A percentile compares a stretch with the other conserved stretches of the same genome.
Evolutionary conservation across 2,888 invertebrate genomes (phyloP).

Genomic region (Tuta absoluta): DNA sequence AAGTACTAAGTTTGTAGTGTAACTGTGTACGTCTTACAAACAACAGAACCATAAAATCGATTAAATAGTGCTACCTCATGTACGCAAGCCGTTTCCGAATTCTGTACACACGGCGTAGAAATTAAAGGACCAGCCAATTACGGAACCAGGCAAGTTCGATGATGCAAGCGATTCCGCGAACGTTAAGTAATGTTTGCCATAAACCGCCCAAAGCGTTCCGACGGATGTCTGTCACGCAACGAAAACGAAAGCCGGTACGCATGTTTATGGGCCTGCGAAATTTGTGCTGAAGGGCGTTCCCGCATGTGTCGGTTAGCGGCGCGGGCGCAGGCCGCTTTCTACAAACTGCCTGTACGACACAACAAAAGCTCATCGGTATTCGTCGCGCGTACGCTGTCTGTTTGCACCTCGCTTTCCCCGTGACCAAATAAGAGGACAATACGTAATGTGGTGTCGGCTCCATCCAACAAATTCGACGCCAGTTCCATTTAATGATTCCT

Average conservation of each 20-base stretch:
- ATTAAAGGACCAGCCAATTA: slow-evolving; percentile 42
- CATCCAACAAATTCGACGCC: neutral
- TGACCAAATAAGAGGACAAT: slow-evolving; percentile 47
- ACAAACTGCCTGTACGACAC: slow-evolving; percentile 58
- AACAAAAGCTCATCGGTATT: slow-evolving; percentile 78
- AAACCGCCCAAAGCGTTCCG: slow-evolving; percentile 49
- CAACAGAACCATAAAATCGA: neutral
- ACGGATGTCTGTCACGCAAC: slow-evolving; percentile 68
- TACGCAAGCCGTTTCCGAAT: neutral
- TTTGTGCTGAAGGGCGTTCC: slow-evolving; percentile 79
- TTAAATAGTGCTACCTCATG: neutral
- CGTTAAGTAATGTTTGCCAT: slow-evolving; percentile 72
- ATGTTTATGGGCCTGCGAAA: slow-evolving; percentile 77
- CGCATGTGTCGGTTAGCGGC: slow-evolving; percentile 55
- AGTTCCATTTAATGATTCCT: neutral
- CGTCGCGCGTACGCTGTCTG: slow-evolving; percentile 53
- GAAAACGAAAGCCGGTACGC: slow-evolving; percentile 75
- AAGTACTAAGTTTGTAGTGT: too few relatives aligned
- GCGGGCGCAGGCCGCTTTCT: slow-evolving; percentile 64
- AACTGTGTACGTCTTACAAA: neutral
- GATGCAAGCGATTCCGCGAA: slow-evolving; percentile 62
- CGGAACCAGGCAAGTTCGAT: slow-evolving; percentile 50
- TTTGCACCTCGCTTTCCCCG: slow-evolving; percentile 68
- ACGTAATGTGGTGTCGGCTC: slow-evolving; percentile 58
- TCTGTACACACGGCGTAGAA: slow-evolving; percentile 1